A percentile compares a stretch with the other conserved stretches of the same genome.
Evolutionary conservation across 2,888 invertebrate genomes (phyloP).

Genomic region (Trilocha varians): DNA sequence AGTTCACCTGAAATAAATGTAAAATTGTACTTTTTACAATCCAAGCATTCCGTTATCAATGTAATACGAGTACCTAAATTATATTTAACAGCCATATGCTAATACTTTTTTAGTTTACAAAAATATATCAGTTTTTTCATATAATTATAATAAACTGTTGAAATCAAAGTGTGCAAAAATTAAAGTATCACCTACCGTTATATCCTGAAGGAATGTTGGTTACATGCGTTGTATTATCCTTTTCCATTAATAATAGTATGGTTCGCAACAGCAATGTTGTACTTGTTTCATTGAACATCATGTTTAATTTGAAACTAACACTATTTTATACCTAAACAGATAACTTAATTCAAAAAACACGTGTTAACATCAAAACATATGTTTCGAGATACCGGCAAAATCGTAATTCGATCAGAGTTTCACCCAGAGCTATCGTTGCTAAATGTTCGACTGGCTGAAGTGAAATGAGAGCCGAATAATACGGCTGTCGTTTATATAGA

Average conservation of each 20-base stretch:
- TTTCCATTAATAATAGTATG: slow-evolving; percentile 65
- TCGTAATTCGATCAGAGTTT: slow-evolving; percentile 11
- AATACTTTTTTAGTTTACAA: too few species aligned
- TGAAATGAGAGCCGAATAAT: slow-evolving; percentile 38
- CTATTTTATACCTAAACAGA: neutral
- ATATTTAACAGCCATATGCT: neutral
- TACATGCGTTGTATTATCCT: slow-evolving; percentile 57
- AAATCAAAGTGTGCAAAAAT: neutral
- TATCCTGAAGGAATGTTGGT: slow-evolving; percentile 47
- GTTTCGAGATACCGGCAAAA: slow-evolving; percentile 1
- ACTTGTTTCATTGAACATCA: slow-evolving; percentile 63
- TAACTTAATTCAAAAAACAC: slow-evolving; percentile 14
- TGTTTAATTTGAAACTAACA: slow-evolving; percentile 14
- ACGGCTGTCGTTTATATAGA: slow-evolving; percentile 48
- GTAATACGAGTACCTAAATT: slow-evolving; percentile 12
- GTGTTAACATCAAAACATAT: slow-evolving; percentile 14
- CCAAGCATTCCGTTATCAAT: slow-evolving; percentile 5
- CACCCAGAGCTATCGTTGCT: slow-evolving; percentile 18
- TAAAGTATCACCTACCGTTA: slow-evolving; percentile 40
- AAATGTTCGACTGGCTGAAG: slow-evolving; percentile 32
- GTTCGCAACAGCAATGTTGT: slow-evolving; percentile 67
- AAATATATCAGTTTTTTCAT: too few species aligned
- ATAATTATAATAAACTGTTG: too few species aligned
- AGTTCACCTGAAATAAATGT: slow-evolving; percentile 40
- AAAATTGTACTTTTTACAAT: neutral